Evolutionary conservation across 1,140 invertebrate species (phyloP).

Genomic region (Apolygus lucorum): DNA sequence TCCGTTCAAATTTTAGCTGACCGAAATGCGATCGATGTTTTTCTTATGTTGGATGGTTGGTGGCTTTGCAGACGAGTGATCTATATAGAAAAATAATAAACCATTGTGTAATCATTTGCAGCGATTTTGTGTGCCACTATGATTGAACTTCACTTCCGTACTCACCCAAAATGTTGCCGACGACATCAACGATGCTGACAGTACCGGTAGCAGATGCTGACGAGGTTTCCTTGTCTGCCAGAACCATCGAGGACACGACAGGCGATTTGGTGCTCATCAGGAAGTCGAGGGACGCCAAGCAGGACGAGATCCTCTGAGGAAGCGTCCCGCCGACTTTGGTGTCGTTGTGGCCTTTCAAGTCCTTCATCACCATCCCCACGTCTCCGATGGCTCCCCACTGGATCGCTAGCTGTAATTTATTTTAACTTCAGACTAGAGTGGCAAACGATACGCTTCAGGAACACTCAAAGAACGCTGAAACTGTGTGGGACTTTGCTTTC

Average conservation of each 20-base stretch:
- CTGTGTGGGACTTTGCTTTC: no score
- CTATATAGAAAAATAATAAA: no score
- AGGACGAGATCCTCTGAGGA: conserved; percentile 84
- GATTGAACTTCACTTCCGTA: no score
- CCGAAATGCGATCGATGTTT: no score
- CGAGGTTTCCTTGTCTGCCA: conserved; percentile 50
- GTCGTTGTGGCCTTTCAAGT: conserved; percentile 76
- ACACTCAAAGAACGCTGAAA: no score
- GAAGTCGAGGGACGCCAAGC: conserved; percentile 71
- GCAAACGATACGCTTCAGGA: no score
- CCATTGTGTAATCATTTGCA: no score
- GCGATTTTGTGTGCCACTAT: no score
- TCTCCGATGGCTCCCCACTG: conserved; percentile 98
- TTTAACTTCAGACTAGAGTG: no score
- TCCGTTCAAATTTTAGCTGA: no score
- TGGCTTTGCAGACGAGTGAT: no score
- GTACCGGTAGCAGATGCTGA: background rate
- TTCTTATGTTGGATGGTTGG: no score
- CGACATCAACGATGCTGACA: background rate
- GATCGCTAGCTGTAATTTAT: conserved; percentile 61
- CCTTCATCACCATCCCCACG: conserved; percentile 83
- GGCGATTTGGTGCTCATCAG: conserved; percentile 51
- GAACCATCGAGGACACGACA: conserved; percentile 73
- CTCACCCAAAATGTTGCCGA: background rate
- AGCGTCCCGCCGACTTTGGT: conserved; percentile 84